Percentiles rank a stretch among this genome's conserved stretches.
Conservation (phyloP, 2,797 vertebrate species). For the Delichon dasypus region DNA sequence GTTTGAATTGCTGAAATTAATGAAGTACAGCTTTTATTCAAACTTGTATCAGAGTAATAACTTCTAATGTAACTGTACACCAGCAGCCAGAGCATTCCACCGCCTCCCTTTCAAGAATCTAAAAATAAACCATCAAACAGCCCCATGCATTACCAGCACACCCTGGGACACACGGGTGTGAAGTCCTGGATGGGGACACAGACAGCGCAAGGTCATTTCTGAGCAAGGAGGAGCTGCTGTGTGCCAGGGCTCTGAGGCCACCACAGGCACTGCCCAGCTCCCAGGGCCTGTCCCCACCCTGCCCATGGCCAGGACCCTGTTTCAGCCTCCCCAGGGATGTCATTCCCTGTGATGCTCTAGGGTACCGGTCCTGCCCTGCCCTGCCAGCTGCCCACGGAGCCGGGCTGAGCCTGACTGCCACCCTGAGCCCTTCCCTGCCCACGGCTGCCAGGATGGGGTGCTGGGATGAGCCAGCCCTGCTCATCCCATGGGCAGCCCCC, state of each 20-base stretch:
- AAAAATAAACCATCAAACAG: neutral
- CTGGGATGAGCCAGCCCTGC: neutral
- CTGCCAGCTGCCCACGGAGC: neutral
- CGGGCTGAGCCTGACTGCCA: neutral
- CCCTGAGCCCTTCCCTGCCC: neutral
- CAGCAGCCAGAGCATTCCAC: neutral
- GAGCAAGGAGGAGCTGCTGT: neutral
- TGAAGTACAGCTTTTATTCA: neutral
- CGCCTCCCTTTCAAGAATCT: neutral
- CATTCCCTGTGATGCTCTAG: neutral
- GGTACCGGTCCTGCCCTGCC: neutral
- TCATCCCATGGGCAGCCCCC: neutral
- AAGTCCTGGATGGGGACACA: neutral
- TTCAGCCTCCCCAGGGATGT: neutral
- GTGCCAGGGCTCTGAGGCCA: neutral
- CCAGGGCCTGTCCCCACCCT: neutral
- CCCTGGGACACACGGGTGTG: accelerated
- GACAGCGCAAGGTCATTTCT: neutral
- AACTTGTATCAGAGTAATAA: neutral
- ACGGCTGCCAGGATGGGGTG: neutral
- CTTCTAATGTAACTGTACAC: neutral
- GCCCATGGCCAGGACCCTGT: neutral
- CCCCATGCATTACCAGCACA: accelerated
- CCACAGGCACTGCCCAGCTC: neutral
- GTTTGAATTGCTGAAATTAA: neutral